Conservation (phyloP, 2,888 invertebrate species). For the Dermolepida albohirtum region DNA sequence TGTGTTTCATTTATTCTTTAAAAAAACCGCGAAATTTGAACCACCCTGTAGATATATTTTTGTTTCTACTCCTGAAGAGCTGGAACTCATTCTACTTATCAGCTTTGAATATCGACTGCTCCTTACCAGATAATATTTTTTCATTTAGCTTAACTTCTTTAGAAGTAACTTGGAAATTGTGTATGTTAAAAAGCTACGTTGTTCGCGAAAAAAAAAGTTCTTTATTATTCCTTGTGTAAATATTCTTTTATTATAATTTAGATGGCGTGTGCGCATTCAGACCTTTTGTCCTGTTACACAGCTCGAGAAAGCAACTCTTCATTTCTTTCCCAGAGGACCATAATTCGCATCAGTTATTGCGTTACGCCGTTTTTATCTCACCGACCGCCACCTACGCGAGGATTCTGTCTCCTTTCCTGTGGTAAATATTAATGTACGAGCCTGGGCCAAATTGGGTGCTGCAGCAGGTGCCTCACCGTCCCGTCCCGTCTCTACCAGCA, state of each 20-base stretch:
- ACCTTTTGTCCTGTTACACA: background rate
- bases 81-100: too few relatives aligned
- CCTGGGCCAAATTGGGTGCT: conserved; percentile 3
- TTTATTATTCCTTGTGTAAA: background rate
- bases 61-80: too few relatives aligned
- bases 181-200: too few relatives aligned
- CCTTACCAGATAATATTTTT: too few relatives aligned
- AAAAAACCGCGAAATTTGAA: too few relatives aligned
- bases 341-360: conserved; percentile 28
- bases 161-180: too few relatives aligned
- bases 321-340: conserved; percentile 10
- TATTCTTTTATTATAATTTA: conserved; percentile 17
- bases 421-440: conserved; percentile 13
- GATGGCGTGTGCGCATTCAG: background rate
- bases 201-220: too few relatives aligned
- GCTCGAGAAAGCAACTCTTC: conserved; percentile 5
- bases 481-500: conserved; percentile 1
- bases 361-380: conserved; percentile 19
- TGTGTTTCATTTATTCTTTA: too few relatives aligned
- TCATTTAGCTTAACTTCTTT: too few relatives aligned
- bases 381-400: conserved; percentile 12
- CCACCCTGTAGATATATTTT: too few relatives aligned
- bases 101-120: too few relatives aligned
- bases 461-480: too few relatives aligned
- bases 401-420: background rate